Base-by-base conservation (phyloP, 2,797 vertebrate species). In the Denticeps clupeoides region DNA sequence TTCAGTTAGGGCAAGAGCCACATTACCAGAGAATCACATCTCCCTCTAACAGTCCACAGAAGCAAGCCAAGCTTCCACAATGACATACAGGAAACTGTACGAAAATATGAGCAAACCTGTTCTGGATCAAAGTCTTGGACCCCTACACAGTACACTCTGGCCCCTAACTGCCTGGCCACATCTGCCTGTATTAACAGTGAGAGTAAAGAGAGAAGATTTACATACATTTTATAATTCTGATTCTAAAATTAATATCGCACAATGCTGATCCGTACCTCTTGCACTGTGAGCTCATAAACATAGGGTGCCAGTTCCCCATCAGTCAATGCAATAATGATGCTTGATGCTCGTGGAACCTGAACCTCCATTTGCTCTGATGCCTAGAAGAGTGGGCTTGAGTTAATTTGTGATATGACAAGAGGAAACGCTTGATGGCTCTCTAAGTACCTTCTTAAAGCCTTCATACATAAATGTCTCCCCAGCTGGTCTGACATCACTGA, bases 401-500 rank as follows among this genome's bases (percentile, higher is more conserved):
- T 25, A 9, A 23, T 10, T 11, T 7, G 28, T 22, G 24, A 29
- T 21, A 24, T 12, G 10, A 45, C 5, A n/a, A n/a, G n/a, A n/a
- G n/a, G n/a, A n/a, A n/a, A n/a, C n/a, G n/a, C n/a, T n/a, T n/a
- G n/a, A n/a, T n/a, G n/a, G n/a, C n/a, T n/a, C n/a, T n/a, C n/a
- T n/a, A n/a, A n/a, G n/a, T 74, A 97, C 94, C 51, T 80, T 71
- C 54, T 71, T 87, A 53, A 99, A 70, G 57, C 94, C 94, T 81
- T 90, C 87, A 0, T 99, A 91, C 81, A 99, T 97, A 27, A 86
- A 97, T 0, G 94, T 99, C 60, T 94, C 91, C 65, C 94, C 93
- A 4, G 77, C 75, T 32, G 94, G 91, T 32, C 3, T 65, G 44
- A 95, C 89, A 24, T 52, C 45, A 43, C 80, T 80, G 68, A 99